Percentiles rank a stretch among this genome's conserved stretches.
Evolutionary conservation across 2,113 vertebrate genomes (phyloP).

Genomic region (Nycticorax nycticorax): DNA sequence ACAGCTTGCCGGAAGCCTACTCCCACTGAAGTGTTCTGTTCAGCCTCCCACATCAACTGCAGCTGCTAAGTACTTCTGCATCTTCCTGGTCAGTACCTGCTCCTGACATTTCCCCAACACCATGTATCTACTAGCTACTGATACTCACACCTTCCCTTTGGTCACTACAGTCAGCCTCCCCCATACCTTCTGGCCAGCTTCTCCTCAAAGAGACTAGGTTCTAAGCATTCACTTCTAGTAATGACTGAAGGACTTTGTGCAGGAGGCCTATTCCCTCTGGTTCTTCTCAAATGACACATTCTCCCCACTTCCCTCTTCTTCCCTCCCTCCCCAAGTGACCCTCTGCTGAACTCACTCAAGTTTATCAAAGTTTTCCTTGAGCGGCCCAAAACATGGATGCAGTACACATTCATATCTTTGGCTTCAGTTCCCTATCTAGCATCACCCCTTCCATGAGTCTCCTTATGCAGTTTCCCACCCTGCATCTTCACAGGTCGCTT

Average conservation of each 20-base stretch:
- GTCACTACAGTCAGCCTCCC: background rate
- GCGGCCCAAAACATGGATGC: background rate
- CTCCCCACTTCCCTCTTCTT: background rate
- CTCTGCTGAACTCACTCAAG: background rate
- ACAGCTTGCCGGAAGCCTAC: background rate
- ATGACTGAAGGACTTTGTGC: background rate
- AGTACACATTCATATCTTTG: background rate
- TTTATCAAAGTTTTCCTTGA: background rate
- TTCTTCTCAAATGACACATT: background rate
- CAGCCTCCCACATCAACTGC: background rate
- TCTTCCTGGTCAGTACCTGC: background rate
- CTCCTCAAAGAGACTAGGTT: background rate
- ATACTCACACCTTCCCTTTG: background rate
- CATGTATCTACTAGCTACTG: background rate
- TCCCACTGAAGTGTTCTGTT: background rate
- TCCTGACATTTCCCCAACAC: background rate
- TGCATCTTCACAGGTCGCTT: background rate
- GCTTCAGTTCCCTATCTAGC: background rate
- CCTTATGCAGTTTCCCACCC: background rate
- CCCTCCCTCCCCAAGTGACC: background rate
- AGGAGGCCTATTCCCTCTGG: background rate
- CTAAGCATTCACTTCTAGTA: background rate
- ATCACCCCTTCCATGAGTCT: background rate
- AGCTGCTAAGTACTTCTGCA: background rate
- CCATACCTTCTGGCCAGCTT: background rate